Base-by-base conservation (phyloP, 37 sponge, comb jelly and placozoan genomes). In the Theonella swinhoei region DNA sequence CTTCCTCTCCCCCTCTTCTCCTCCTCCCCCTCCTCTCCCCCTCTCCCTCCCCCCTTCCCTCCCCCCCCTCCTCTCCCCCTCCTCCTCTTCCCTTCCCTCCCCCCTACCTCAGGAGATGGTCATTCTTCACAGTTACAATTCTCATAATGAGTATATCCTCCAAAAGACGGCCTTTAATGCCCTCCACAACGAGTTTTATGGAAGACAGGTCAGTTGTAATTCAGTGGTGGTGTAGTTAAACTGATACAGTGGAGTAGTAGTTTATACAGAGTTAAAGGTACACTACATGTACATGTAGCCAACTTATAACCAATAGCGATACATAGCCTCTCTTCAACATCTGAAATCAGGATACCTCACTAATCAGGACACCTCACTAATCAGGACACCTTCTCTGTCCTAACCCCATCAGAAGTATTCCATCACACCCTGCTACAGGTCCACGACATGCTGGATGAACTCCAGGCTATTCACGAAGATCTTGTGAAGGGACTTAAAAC, bases 91-190 rank as follows among this genome's bases (percentile, higher is more conserved):
- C 64, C 67, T 31, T 37, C 43, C 65, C 64, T 43, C 61, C 62
- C 8, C 38, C 33, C 62, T 59, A 59, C 35, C 23, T 0, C 78
- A 92, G 93, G 85, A 84, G 77, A 30, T 80, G 0, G 64, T 79
- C 39, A 66, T 92, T 2, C 93, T 92, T 14, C 89, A 80, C 61
- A 77, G 82, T 75, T 92, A 92, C 80, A 92, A 92, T 65, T 60
- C 85, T 39, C 93, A 92, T 76, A 92, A 92, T 64, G 75, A 80
- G 47, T 92, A 92, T 41, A 68, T 92, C 25, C 59, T 88, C 39
- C 67, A 81, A n/a, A 22, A 72, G 36, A 54, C 62, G 5, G 69
- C 78, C 2, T 92, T 81, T 73, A 92, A 85, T 42, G n/a, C 59
- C 32, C 72, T 83, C 9, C 85, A 85, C 65, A 73, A 80, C 0